These are phyloP conservation scores for Archivesica marissinica DNA, from an alignment of 1,140 invertebrate genomes.

Conservation along the genomic window DNA sequence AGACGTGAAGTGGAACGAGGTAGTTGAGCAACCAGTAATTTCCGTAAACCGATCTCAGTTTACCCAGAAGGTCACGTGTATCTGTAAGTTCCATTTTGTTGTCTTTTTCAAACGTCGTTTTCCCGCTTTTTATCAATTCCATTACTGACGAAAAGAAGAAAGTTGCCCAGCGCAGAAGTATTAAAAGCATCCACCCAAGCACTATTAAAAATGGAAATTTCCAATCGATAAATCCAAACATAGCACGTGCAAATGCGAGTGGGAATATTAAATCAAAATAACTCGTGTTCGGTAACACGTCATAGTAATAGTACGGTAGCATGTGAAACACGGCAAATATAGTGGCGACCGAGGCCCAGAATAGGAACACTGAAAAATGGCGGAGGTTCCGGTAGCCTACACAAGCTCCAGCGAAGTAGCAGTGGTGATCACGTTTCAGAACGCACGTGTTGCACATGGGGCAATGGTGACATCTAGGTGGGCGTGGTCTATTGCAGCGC, in stretches of 20 bases:
- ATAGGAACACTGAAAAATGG: constrained; percentile 93
- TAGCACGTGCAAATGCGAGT: constrained; percentile 30
- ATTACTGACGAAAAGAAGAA: constrained; percentile 52
- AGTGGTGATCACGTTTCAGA: constrained; percentile 93
- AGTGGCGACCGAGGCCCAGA: constrained; percentile 82
- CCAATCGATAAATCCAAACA: constrained; percentile 46
- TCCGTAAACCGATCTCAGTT: constrained; percentile 67
- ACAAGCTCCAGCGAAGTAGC: constrained; percentile 94
- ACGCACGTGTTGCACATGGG: constrained; percentile 71
- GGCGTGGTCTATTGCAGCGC: constrained; percentile 62
- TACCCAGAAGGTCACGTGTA: constrained; percentile 50
- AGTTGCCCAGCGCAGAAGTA: constrained; percentile 45
- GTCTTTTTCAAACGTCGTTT: constrained; percentile 70
- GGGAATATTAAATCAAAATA: constrained; percentile 52
- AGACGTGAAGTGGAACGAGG: constrained; percentile 64
- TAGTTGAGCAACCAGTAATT: constrained; percentile 68
- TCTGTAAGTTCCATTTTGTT: constrained; percentile 65
- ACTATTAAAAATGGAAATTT: constrained; percentile 11
- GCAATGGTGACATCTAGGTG: constrained; percentile 77
- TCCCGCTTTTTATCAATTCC: constrained; percentile 58
- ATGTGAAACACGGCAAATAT: constrained; percentile 40
- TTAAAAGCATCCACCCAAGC: constrained; percentile 49
- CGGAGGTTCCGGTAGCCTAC: constrained; percentile 94
- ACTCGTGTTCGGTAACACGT: constrained; percentile 51
- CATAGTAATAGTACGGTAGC: constrained; percentile 45